phyloP scores from a whole-genome alignment of 2,888 invertebrate species.

The Lochmaea capreae region DNA sequence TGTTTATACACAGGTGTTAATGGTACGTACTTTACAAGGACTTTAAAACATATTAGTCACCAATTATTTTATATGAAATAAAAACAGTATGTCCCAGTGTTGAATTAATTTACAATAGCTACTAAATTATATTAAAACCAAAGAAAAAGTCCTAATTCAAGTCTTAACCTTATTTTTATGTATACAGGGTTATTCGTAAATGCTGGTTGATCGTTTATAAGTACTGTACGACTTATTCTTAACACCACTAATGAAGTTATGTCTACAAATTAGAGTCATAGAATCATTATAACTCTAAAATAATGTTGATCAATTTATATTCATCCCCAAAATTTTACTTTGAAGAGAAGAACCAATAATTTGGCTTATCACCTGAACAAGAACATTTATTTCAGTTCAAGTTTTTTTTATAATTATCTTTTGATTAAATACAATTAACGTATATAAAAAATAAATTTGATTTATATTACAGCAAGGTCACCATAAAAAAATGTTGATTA shows the following conservation, averaged over 20 bases:
- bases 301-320: too few species aligned
- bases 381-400: background rate
- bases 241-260: too few species aligned
- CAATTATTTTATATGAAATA: conserved; percentile 12
- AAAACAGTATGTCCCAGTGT: background rate
- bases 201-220: too few species aligned
- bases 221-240: too few species aligned
- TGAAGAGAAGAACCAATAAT: too few species aligned
- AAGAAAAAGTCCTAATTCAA: too few species aligned
- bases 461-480: background rate
- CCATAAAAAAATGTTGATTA: background rate
- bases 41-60: conserved; percentile 23
- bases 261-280: too few species aligned
- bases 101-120: background rate
- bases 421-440: background rate
- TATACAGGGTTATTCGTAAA: too few species aligned
- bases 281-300: too few species aligned
- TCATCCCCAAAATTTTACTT: too few species aligned
- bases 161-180: too few species aligned
- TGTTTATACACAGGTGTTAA: conserved; percentile 28
- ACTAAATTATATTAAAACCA: background rate
- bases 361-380: too few species aligned
- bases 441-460: background rate
- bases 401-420: background rate
- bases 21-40: conserved; percentile 24